Conservation (phyloP, 2,888 invertebrate species). For the Strigamia maritima region DNA sequence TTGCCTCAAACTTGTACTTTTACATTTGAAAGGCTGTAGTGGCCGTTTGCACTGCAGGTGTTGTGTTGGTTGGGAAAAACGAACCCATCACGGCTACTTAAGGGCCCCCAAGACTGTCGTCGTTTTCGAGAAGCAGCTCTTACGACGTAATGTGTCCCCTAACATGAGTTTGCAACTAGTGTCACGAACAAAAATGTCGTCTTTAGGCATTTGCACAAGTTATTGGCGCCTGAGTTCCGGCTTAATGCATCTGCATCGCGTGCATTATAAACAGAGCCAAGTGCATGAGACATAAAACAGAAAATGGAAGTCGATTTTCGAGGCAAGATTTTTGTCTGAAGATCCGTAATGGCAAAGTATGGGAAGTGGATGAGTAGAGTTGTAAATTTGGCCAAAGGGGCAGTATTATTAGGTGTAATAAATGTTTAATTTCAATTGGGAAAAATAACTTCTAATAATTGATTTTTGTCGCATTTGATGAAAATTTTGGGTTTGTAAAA, state of each 20-base stretch:
- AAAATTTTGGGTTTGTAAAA: neutral
- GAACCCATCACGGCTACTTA: constrained; percentile 26
- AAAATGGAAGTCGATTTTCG: constrained; percentile 22
- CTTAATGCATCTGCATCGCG: constrained; percentile 23
- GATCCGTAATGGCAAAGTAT: neutral
- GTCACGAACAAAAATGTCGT: constrained; percentile 32
- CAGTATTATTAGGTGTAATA: neutral
- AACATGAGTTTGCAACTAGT: constrained; percentile 34
- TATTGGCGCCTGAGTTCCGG: constrained; percentile 30
- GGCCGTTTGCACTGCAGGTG: constrained; percentile 19
- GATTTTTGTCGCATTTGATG: no score
- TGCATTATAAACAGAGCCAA: constrained; percentile 20
- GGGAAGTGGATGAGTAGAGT: neutral
- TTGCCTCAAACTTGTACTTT: neutral
- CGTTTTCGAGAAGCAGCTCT: constrained; percentile 13
- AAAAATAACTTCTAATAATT: no score
- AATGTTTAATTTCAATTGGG: neutral
- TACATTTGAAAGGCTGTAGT: neutral
- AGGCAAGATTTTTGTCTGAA: neutral
- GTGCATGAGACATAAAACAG: constrained; percentile 21
- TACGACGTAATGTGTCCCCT: constrained; percentile 28
- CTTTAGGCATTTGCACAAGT: constrained; percentile 2
- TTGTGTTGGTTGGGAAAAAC: constrained; percentile 26
- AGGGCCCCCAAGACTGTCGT: constrained; percentile 6
- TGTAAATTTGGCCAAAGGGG: neutral